Percentiles rank a stretch among this genome's conserved stretches.
Evolutionary conservation across 2,888 invertebrate genomes (phyloP).

Genomic region (Tenthredo distinguenda): DNA sequence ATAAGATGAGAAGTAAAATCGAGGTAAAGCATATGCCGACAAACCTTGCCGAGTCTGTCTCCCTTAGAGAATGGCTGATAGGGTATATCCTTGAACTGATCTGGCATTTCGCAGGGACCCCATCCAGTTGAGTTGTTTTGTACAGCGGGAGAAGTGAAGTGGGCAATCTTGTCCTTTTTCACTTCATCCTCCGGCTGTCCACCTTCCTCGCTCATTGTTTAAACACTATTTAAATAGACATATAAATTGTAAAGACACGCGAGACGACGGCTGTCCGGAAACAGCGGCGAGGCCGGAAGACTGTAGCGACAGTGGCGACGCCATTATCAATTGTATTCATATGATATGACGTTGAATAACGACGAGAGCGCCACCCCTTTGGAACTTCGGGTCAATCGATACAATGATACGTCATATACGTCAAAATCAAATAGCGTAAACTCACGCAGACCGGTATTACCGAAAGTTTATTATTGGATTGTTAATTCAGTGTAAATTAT

Average conservation of each 20-base stretch:
- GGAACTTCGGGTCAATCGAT: slow-evolving; percentile 13
- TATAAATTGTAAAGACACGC: slow-evolving; percentile 48
- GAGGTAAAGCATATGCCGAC: slow-evolving; percentile 54
- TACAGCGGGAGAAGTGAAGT: slow-evolving; percentile 87
- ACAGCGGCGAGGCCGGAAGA: slow-evolving; percentile 57
- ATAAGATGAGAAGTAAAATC: background rate
- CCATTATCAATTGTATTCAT: background rate
- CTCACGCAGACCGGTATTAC: background rate
- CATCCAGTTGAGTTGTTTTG: slow-evolving; percentile 95
- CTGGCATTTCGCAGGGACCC: slow-evolving; percentile 97
- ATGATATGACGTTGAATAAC: background rate
- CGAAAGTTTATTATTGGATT: slow-evolving; percentile 24
- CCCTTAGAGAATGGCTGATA: slow-evolving; percentile 99
- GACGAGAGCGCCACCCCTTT: background rate
- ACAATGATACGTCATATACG: slow-evolving; percentile 51
- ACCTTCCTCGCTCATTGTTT: slow-evolving; percentile 61
- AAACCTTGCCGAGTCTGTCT: slow-evolving; percentile 97
- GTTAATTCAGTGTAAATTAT: slow-evolving; percentile 35
- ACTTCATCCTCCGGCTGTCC: slow-evolving; percentile 57
- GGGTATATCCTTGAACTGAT: slow-evolving; percentile 97
- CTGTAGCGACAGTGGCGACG: slow-evolving; percentile 17
- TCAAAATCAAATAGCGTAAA: slow-evolving; percentile 59
- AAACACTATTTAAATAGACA: slow-evolving; percentile 48
- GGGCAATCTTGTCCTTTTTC: slow-evolving; percentile 81
- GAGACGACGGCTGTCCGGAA: slow-evolving; percentile 56